Evolutionary conservation across 2,113 vertebrate genomes (phyloP), one percentile per base, ranked within the genome.

Genomic region (Nycticebus coucang): DNA sequence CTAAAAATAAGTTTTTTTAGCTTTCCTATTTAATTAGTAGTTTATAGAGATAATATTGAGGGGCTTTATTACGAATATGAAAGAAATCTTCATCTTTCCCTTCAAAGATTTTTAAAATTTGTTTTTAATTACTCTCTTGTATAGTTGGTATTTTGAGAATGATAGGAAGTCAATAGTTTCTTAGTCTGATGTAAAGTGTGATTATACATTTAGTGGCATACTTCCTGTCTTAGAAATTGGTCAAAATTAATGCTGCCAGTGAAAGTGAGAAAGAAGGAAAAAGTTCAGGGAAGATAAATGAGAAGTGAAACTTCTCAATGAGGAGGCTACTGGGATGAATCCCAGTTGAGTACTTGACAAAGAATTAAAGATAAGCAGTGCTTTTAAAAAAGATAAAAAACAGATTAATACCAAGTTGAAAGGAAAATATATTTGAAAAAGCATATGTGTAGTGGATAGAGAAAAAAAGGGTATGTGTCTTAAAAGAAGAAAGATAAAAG

Each of bases 311-410:
- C 45, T 81, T 93, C 37, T 81, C 75, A 89, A 0, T 37, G 26
- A 89, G 69, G 35, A 37, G 15, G 18, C 50, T 68, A 12, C 35
- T 41, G 68, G 9, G 71, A 37, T 78, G 62, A 87, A 91, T 83
- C 37, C 59, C 69, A 82, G 72, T 53, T 82, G 45, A 91, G 60
- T 88, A 78, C 4, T 30, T 83, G 87, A 71, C 50, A 86, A 62
- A 94, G 72, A 79, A 84, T 80, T 95, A 85, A 90, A 91, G 60
- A 77, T 19, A 64, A 79, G 35, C 57, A 84, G 3, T 78, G 28
- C 64, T 75, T 75, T 93, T 85, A 53, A 72, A 91, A 95, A 86
- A 77, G 80, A 71, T 92, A 64, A 89, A 72, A 72, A 96, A 68
- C 9, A 77, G n/a, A 89, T 64, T 84, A 87, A 66, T 90, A 90